Evolutionary conservation across 2,888 invertebrate species (phyloP).

Genomic region (Torymus auratus): DNA sequence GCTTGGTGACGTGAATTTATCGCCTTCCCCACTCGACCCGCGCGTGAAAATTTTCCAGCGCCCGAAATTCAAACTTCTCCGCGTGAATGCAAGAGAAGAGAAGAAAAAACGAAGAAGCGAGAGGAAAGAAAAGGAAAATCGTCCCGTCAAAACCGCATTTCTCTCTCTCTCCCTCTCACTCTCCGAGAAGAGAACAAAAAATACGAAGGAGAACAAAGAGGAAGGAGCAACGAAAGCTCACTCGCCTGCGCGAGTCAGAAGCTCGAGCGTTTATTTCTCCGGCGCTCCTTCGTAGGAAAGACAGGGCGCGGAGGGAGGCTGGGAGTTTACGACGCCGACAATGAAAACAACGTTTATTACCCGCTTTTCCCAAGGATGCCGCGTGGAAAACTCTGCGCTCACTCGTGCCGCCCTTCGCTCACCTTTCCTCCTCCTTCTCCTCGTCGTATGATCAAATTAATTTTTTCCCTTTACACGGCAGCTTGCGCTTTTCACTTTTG

Average conservation of each 20-base stretch:
- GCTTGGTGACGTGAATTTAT: slow-evolving; percentile 13
- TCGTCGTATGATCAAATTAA: slow-evolving; percentile 52
- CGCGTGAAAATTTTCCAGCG: slow-evolving; percentile 3
- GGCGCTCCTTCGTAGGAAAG: slow-evolving; percentile 15
- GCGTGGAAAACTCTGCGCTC: slow-evolving; percentile 40
- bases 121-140: slow-evolving; percentile 12
- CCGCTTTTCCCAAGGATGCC: slow-evolving; percentile 40
- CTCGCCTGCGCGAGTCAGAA: not conserved
- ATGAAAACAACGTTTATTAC: slow-evolving; percentile 59
- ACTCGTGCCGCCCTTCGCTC: not conserved
- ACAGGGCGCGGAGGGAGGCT: slow-evolving; percentile 11
- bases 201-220: not conserved
- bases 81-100: not conserved
- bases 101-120: not conserved
- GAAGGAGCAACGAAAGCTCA: not conserved
- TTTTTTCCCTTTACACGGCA: slow-evolving; percentile 22
- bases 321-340: slow-evolving; percentile 54
- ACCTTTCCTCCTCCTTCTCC: slow-evolving; percentile 14
- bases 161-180: slow-evolving; percentile 18
- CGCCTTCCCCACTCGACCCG: not conserved
- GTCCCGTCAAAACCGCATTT: slow-evolving; percentile 39
- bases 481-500: slow-evolving; percentile 24
- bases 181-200: not conserved
- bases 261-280: slow-evolving; percentile 41
- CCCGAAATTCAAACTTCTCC: slow-evolving; percentile 4